Evolutionary conservation across 1,140 invertebrate genomes (phyloP).

Genomic region (Saccostrea glomerata): DNA sequence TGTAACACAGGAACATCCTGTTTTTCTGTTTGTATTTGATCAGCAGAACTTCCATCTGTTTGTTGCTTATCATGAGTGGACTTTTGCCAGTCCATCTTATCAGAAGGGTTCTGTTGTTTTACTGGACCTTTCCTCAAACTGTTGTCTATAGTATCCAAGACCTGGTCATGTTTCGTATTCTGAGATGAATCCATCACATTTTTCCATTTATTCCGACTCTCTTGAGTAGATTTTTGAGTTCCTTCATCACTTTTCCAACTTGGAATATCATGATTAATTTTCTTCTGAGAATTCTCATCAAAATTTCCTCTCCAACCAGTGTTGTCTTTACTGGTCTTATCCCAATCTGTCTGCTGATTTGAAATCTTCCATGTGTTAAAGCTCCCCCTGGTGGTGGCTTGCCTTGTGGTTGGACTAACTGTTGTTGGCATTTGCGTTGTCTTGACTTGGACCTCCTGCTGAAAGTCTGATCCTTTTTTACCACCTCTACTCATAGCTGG

Average conservation of each 20-base stretch:
- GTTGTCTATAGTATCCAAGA: neutral
- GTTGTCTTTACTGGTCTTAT: neutral
- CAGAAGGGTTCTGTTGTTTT: neutral
- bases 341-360: neutral
- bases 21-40: neutral
- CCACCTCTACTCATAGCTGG: neutral
- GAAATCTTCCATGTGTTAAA: neutral
- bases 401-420: neutral
- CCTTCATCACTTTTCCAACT: slow-evolving; percentile 2
- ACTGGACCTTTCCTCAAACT: neutral
- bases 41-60: neutral
- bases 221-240: neutral
- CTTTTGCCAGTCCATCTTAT: neutral
- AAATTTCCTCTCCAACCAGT: neutral
- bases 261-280: neutral
- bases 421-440: slow-evolving; percentile 2
- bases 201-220: neutral
- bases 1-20: neutral
- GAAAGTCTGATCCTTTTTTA: neutral
- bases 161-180: neutral
- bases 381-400: neutral
- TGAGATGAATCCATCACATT: neutral
- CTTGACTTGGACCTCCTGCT: neutral
- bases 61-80: neutral
- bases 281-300: neutral